Base-by-base conservation (phyloP, 2,113 vertebrate genomes). In the Aptenodytes forsteri region DNA sequence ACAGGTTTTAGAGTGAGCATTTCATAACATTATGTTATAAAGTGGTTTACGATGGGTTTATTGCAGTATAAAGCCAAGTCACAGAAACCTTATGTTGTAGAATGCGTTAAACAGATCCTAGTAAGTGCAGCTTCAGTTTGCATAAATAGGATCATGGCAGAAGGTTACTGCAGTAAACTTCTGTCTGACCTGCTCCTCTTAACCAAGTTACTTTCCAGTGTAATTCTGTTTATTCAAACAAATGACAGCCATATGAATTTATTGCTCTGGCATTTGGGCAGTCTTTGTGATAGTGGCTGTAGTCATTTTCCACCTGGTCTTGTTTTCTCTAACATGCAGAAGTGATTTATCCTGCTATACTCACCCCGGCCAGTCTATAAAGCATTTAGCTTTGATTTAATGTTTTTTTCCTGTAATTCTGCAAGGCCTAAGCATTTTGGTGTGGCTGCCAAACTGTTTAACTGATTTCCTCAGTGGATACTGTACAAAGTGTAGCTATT, bases 1-100 rank as follows among this genome's bases (percentile, higher is more conserved):
- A 38, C 36, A 36, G 52, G 34, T 55, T 87, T 62, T 61, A 85
- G 36, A 54, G n/a, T 2, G 16, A 82, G 23, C 17, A 34, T 95
- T 95, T 95, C 17, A 32, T 46, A 59, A 32, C 11, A 9, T 40
- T 21, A 36, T 19, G 32, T 89, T 91, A 69, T 46, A 25, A 82
- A 84, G 83, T 34, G 36, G 27, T 77, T 96, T 92, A 34, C 71
- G 73, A 9, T 92, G 77, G 34, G 34, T 95, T 91, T 96, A 89
- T 76, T 89, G 83, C 58, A 62, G 22, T 42, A 21, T 84, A 67
- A 94, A 83, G 40, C 55, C 56, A 66, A 54, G 40, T 25, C 3
- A 6, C 58, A 65, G 56, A 56, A 79, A 40, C 65, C 30, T 84
- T 36, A 12, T 81, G 40, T 44, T 75, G 36, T 69, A 56, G 38